Evolutionary conservation across 2,797 vertebrate genomes (phyloP).

Genomic region (Macropodus opercularis): DNA sequence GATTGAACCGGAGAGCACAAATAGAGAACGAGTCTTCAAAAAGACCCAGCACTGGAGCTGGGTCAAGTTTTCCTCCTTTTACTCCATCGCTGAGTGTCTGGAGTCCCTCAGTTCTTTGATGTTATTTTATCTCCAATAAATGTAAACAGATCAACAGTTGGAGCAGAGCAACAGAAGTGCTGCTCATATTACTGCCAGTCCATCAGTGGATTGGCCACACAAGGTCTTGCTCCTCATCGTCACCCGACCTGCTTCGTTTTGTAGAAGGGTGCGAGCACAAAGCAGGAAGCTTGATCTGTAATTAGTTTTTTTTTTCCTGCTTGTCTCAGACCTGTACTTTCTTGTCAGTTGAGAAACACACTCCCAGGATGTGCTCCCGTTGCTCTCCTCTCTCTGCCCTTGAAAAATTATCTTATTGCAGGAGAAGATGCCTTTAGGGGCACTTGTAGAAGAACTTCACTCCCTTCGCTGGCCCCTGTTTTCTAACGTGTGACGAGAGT

Average conservation of each 20-base stretch:
- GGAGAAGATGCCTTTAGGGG: neutral
- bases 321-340: neutral
- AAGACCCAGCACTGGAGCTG: constrained; percentile 24
- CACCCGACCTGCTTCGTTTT: neutral
- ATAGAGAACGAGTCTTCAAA: constrained; percentile 38
- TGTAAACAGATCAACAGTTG: no score
- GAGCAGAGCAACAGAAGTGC: no score
- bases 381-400: constrained; percentile 11
- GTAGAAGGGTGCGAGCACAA: neutral
- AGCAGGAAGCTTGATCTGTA: neutral
- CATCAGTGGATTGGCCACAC: no score
- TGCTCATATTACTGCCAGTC: no score
- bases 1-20: constrained; percentile 30
- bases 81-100: neutral
- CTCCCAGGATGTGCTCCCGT: neutral
- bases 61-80: constrained; percentile 28
- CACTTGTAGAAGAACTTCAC: constrained; percentile 12
- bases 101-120: no score
- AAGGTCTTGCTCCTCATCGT: no score
- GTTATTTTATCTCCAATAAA: no score
- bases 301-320: neutral
- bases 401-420: constrained; percentile 38
- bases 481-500: constrained; percentile 23
- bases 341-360: neutral
- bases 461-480: neutral